These are phyloP conservation scores for Luehdorfia chinensis DNA, from an alignment of 1,140 invertebrate species.

Conservation along the genomic window DNA sequence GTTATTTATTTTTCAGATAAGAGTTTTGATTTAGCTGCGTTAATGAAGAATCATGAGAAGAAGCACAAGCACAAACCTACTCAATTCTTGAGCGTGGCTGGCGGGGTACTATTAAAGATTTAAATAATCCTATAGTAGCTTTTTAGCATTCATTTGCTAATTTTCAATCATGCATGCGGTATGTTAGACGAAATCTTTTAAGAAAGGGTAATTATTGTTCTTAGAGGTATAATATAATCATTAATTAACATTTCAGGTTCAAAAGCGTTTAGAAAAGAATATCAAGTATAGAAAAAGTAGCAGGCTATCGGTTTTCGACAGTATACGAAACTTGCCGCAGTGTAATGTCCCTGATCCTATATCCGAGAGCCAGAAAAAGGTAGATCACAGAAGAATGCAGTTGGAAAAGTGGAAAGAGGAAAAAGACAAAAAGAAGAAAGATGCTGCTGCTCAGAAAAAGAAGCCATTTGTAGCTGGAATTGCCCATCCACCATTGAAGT, in stretches of 20 bases:
- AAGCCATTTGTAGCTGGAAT: slow-evolving; percentile 57
- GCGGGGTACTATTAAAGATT: slow-evolving; percentile 41
- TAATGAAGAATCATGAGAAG: slow-evolving; percentile 50
- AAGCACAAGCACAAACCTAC: slow-evolving; percentile 52
- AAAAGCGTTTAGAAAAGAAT: slow-evolving; percentile 45
- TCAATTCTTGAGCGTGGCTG: slow-evolving; percentile 51
- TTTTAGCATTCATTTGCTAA: slow-evolving; percentile 13
- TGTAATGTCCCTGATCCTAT: slow-evolving; percentile 30
- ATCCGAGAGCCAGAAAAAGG: slow-evolving; percentile 30
- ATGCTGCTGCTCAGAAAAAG: slow-evolving; percentile 45
- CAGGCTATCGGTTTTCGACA: slow-evolving; percentile 49
- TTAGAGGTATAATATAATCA: no score
- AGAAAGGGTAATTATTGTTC: no score
- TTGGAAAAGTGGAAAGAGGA: slow-evolving; percentile 63
- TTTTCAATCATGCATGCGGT: slow-evolving; percentile 32
- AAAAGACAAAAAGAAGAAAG: slow-evolving; percentile 52
- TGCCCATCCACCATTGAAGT: slow-evolving; percentile 35
- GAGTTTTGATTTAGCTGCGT: slow-evolving; percentile 45
- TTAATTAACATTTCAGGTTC: slow-evolving; percentile 42
- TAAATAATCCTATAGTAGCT: slow-evolving; percentile 20
- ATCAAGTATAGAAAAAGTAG: slow-evolving; percentile 41
- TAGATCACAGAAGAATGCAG: slow-evolving; percentile 44
- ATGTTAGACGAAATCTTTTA: no score
- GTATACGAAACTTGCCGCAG: slow-evolving; percentile 39
- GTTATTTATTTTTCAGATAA: slow-evolving; percentile 39